A percentile compares a stretch with the other conserved stretches of the same genome.
Evolutionary conservation across 2,113 vertebrate genomes (phyloP).

Genomic region (Mus spicilegus): DNA sequence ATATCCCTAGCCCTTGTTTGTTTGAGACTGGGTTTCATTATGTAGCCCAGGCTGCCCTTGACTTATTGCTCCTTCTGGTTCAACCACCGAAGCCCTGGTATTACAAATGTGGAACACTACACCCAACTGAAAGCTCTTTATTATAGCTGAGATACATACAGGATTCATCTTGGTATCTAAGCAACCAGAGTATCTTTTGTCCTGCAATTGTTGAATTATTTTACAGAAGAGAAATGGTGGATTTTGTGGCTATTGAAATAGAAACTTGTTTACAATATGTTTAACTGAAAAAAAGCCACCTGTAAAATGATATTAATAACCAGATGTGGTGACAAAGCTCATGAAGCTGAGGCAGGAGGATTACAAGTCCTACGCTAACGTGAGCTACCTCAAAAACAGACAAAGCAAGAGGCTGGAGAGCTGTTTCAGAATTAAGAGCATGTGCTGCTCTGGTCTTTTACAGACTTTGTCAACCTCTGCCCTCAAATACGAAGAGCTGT

Average conservation of each 20-base stretch:
- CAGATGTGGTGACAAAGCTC: neutral
- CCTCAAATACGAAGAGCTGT: neutral
- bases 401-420: neutral
- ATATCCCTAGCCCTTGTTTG: neutral
- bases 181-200: neutral
- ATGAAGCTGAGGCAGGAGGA: neutral
- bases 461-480: neutral
- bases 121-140: constrained; percentile 40
- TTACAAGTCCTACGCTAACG: neutral
- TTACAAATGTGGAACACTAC: neutral
- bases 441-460: neutral
- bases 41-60: neutral
- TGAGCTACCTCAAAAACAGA: neutral
- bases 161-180: constrained; percentile 34
- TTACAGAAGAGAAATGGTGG: constrained; percentile 6
- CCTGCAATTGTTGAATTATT: constrained; percentile 30
- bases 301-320: neutral
- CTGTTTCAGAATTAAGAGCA: neutral
- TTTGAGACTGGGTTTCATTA: neutral
- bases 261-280: constrained; percentile 6
- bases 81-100: neutral
- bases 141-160: neutral
- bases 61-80: neutral
- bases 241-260: constrained; percentile 35
- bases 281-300: neutral